Evolutionary conservation across 2,888 invertebrate species (phyloP), one percentile per base, ranked within the genome.

Genomic region (Dorcus hopei): DNA sequence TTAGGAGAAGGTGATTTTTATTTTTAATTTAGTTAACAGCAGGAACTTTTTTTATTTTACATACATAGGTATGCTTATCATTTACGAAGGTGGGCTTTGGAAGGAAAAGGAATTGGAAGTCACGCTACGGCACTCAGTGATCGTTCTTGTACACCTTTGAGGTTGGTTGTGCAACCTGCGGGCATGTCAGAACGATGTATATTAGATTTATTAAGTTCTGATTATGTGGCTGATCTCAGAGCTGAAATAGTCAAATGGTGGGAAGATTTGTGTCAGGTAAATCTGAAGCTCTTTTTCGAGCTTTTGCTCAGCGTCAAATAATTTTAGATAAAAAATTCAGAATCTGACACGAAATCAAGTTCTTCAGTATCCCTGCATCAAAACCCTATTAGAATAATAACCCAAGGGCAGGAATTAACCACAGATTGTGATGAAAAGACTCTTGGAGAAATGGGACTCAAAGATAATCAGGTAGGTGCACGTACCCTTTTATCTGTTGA

Each of bases 241-340:
- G 96, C 96, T 0, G 96, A 96, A 81, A 93, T 96, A 55, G 92
- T 93, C n/a, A 90, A 92, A 65, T 96, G 95, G 95, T 95, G 95
- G 92, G 94, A 95, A 77, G 82, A 82, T 59, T 63, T 82, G 11
- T 70, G 73, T 49, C 81, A 82, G 74, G 76, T 72, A 72, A 52
- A 51, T 74, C 75, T 49, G 5, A 19, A 43, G 16, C 42, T 33
- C 23, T 9, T 19, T 42, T 42, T 14, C 11, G 42, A 14, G 42
- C n/a, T 53, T 53, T 52, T 50, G 14, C n/a, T 41, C 26, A 42
- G 11, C 26, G 26, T 33, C 4, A 33, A 39, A 33, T 58, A 26
- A 52, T 61, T 66, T 5, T 50, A 74, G 72, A 61, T 69, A 43
- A 72, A 73, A 61, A 72, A 68, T 51, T 67, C 72, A 47, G 71